phyloP scores from a whole-genome alignment of 1,140 invertebrate genomes.

The Cotesia typhae region DNA sequence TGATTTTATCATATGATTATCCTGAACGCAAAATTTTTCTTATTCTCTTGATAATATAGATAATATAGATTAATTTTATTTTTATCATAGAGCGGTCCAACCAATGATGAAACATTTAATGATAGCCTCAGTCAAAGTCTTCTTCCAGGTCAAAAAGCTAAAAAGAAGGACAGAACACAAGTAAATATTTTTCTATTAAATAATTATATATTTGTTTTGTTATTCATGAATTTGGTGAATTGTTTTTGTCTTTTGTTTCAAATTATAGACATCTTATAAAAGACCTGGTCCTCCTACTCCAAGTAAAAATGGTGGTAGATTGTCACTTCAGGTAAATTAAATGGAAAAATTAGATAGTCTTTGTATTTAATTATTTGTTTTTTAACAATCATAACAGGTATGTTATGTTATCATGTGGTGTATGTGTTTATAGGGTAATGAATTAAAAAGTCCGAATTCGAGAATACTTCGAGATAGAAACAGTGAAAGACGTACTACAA shows the following conservation, averaged over 20 bases:
- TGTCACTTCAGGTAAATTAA: constrained; percentile 68
- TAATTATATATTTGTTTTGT: not conserved
- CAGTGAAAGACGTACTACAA: constrained; percentile 37
- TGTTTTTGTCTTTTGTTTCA: constrained; percentile 36
- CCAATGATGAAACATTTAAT: constrained; percentile 65
- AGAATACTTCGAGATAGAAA: constrained; percentile 40
- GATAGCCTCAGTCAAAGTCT: constrained; percentile 71
- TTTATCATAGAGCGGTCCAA: constrained; percentile 62
- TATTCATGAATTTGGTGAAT: not conserved
- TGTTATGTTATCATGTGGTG: not conserved
- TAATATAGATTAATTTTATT: constrained; percentile 46
- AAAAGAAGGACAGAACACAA: constrained; percentile 69
- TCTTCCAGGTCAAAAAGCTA: constrained; percentile 67
- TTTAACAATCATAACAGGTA: not conserved
- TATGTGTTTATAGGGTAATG: constrained; percentile 36
- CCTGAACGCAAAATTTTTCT: no score
- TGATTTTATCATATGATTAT: no score
- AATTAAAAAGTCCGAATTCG: constrained; percentile 39
- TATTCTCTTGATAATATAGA: constrained; percentile 47
- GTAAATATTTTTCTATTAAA: constrained; percentile 43
- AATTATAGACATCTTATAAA: constrained; percentile 75
- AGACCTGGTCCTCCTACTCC: constrained; percentile 84
- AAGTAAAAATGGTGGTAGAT: constrained; percentile 80
- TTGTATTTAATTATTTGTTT: not conserved
- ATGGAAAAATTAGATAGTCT: not conserved